phyloP scores from a whole-genome alignment of 2,113 vertebrate species.

The Chroicocephalus ridibundus region DNA sequence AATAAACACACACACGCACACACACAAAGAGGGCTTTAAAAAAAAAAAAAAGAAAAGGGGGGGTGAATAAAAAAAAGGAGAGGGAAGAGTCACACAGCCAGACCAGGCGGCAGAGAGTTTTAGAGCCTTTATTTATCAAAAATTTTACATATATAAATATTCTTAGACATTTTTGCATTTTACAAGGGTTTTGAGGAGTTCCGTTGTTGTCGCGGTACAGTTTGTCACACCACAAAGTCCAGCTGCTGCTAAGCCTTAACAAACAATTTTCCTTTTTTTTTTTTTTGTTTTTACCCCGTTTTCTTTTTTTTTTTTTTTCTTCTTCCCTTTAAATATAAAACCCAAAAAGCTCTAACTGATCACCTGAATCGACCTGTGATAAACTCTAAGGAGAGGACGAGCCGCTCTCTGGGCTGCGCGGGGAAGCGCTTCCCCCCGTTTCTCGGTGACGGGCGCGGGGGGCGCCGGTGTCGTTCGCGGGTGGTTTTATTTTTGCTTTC shows the following conservation, averaged over 20 bases:
- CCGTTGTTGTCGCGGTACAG: constrained; percentile 81
- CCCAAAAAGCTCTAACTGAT: constrained; percentile 67
- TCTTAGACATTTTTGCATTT: constrained; percentile 94
- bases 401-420: neutral
- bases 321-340: constrained; percentile 57
- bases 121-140: constrained; percentile 91
- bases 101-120: constrained; percentile 61
- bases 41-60: neutral
- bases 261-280: constrained; percentile 17
- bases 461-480: neutral
- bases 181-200: constrained; percentile 93
- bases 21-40: constrained; percentile 77
- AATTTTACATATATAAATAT: constrained; percentile 99
- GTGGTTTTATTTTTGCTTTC: neutral
- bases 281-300: neutral
- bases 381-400: constrained; percentile 70
- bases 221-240: constrained; percentile 80
- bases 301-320: neutral
- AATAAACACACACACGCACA: constrained; percentile 91
- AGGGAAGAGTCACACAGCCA: constrained; percentile 1
- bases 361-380: constrained; percentile 81
- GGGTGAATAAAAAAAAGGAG: too few relatives aligned
- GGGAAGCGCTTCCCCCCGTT: neutral
- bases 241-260: constrained; percentile 69
- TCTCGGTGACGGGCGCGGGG: neutral